A percentile compares a stretch with the other conserved stretches of the same genome.
Evolutionary conservation across 2,113 vertebrate genomes (phyloP).

Genomic region (Sula dactylatra): DNA sequence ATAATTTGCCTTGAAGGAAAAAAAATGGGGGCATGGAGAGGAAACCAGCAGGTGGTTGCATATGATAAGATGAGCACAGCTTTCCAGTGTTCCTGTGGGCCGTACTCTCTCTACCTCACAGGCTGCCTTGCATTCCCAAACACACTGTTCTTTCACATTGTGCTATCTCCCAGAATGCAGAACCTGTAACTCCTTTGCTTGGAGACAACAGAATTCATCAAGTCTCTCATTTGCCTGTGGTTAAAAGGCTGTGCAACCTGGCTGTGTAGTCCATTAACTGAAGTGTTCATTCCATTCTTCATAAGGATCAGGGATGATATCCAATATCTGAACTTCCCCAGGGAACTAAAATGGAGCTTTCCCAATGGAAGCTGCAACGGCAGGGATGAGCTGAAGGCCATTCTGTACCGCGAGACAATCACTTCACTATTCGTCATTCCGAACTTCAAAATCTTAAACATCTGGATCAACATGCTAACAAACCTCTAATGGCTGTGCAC

Average conservation of each 20-base stretch:
- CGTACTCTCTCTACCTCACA: background rate
- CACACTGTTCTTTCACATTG: background rate
- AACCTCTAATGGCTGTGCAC: background rate
- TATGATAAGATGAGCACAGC: background rate
- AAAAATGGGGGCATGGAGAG: background rate
- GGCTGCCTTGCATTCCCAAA: background rate
- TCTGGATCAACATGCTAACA: background rate
- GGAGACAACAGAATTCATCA: background rate
- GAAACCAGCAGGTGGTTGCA: background rate
- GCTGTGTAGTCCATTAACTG: no score
- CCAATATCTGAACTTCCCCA: background rate
- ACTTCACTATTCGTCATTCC: background rate
- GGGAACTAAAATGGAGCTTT: background rate
- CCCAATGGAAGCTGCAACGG: background rate
- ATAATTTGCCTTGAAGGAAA: background rate
- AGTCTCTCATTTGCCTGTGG: background rate
- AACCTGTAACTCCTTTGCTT: background rate
- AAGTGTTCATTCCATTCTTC: background rate
- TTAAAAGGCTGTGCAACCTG: background rate
- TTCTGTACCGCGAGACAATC: rapidly evolving
- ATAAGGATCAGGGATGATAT: background rate
- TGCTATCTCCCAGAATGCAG: background rate
- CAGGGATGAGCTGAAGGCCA: background rate
- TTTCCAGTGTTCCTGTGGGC: background rate
- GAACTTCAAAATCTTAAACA: background rate